These are phyloP conservation scores for Vanessa tameamea DNA, from an alignment of 1,140 invertebrate species.

Conservation along the genomic window DNA sequence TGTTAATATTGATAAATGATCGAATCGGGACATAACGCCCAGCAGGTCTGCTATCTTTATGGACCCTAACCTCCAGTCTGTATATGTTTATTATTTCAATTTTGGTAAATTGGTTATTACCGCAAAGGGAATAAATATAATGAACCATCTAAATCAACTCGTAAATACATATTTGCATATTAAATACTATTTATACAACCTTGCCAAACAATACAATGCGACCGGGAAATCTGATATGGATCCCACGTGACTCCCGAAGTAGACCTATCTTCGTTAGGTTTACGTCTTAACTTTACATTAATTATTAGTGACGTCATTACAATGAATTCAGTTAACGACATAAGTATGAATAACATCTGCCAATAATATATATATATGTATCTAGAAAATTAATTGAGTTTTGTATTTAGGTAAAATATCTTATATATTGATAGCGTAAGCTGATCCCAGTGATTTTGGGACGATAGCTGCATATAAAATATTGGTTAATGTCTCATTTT, in stretches of 20 bases:
- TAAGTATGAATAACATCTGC: background rate
- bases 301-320: background rate
- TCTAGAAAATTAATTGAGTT: too few relatives aligned
- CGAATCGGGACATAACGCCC: too few relatives aligned
- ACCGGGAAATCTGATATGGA: background rate
- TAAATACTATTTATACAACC: background rate
- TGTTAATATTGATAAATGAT: too few relatives aligned
- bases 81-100: background rate
- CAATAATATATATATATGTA: too few relatives aligned
- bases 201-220: background rate
- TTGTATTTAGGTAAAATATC: too few relatives aligned
- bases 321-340: background rate
- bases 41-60: too few relatives aligned
- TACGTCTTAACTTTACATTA: background rate
- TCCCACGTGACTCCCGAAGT: background rate
- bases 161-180: background rate
- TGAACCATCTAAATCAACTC: too few relatives aligned
- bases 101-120: background rate
- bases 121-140: too few relatives aligned
- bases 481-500: too few relatives aligned
- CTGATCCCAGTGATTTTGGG: too few relatives aligned
- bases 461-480: too few relatives aligned
- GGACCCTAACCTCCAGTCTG: background rate
- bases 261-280: background rate
- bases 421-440: too few relatives aligned